Percentiles rank a stretch among this genome's conserved stretches.
Evolutionary conservation across 2,113 vertebrate genomes (phyloP).

Genomic region (Mirounga angustirostris): DNA sequence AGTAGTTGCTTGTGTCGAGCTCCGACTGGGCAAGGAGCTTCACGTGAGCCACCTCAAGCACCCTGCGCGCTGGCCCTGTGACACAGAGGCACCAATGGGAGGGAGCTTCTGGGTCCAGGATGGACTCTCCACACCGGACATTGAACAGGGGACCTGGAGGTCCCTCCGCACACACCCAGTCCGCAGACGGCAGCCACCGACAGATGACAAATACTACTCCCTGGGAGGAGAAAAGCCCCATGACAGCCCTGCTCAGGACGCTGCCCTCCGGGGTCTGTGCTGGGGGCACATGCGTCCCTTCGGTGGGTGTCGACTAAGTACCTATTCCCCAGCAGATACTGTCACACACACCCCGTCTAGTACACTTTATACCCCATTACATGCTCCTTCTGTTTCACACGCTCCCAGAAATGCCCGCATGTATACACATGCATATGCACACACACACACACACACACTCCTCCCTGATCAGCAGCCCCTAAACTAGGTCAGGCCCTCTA

Average conservation of each 20-base stretch:
- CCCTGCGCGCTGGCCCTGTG: accelerated
- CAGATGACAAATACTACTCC: not conserved
- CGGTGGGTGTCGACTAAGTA: accelerated
- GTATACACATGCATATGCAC: not conserved
- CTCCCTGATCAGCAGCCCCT: not conserved
- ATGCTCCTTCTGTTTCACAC: not conserved
- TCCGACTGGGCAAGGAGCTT: not conserved
- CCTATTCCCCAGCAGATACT: not conserved
- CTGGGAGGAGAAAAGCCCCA: not conserved
- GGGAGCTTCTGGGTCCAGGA: not conserved
- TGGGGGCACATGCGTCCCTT: not conserved
- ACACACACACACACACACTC: not conserved
- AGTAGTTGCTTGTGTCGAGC: not conserved
- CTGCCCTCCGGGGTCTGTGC: not conserved
- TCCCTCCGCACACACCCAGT: not conserved
- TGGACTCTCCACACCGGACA: not conserved
- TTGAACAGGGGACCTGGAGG: not conserved
- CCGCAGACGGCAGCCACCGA: not conserved
- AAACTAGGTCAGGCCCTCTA: conserved; percentile 69
- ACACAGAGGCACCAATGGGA: not conserved
- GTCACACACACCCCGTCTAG: not conserved
- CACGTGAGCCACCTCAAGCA: accelerated
- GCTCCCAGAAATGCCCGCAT: not conserved
- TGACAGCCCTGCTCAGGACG: not conserved
- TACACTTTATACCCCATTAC: not conserved